Conservation (phyloP, 2,113 vertebrate species). For the Gyps fulvus region DNA sequence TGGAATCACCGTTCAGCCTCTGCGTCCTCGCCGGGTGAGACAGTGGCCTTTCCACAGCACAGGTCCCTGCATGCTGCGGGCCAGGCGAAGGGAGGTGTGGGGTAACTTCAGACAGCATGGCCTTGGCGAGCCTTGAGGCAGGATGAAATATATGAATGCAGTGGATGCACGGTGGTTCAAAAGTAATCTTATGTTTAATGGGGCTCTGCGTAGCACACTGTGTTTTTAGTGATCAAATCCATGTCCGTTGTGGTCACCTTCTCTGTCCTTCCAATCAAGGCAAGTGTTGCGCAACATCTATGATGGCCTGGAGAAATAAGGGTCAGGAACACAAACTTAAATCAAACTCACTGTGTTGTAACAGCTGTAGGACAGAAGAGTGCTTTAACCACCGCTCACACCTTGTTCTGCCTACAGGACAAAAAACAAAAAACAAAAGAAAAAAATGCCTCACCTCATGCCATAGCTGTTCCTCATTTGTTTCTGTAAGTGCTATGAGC, state of each 20-base stretch:
- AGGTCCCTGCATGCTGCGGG: background rate
- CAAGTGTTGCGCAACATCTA: accelerated
- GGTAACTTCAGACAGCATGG: background rate
- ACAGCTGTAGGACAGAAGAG: background rate
- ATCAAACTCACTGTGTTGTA: background rate
- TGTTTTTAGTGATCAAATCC: background rate
- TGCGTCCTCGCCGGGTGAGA: accelerated
- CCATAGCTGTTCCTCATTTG: background rate
- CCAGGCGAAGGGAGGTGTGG: background rate
- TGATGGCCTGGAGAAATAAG: background rate
- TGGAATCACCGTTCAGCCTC: background rate
- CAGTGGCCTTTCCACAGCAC: accelerated
- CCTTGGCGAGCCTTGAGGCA: background rate
- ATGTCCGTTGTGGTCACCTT: background rate
- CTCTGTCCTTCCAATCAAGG: background rate
- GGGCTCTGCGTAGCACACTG: background rate
- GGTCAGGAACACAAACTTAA: background rate
- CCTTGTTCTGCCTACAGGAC: background rate
- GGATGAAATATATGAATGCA: background rate
- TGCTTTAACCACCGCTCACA: background rate
- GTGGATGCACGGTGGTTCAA: background rate
- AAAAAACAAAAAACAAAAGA: background rate
- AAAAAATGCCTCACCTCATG: background rate
- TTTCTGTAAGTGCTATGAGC: background rate
- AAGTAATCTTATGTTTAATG: background rate